phyloP scores from a whole-genome alignment of 2,888 invertebrate species.

The Anticlea derivata region DNA sequence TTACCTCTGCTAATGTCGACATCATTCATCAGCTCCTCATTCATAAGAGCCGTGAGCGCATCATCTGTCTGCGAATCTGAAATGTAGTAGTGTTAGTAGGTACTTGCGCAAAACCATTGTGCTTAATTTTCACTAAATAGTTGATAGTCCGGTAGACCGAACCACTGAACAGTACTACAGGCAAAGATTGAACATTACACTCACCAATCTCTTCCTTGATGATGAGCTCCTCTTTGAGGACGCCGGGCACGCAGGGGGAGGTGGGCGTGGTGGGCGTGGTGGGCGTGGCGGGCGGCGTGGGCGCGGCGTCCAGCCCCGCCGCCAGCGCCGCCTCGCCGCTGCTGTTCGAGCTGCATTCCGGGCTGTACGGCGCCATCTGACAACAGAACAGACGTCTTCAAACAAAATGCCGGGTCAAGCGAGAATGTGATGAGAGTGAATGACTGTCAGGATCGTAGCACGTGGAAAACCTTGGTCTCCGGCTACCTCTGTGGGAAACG shows the following conservation, averaged over 20 bases:
- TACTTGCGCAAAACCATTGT: too few relatives aligned
- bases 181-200: neutral
- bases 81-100: slow-evolving; percentile 15
- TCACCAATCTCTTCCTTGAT: slow-evolving; percentile 57
- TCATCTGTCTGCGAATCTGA: slow-evolving; percentile 70
- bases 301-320: slow-evolving; percentile 52
- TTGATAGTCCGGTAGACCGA: too few relatives aligned
- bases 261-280: slow-evolving; percentile 45
- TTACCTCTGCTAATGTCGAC: slow-evolving; percentile 72
- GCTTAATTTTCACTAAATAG: too few relatives aligned
- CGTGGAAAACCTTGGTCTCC: too few relatives aligned
- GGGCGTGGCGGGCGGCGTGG: slow-evolving; percentile 69
- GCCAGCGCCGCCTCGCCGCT: slow-evolving; percentile 66
- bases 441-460: too few relatives aligned
- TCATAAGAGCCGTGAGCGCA: slow-evolving; percentile 74
- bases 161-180: too few relatives aligned
- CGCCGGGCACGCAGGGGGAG: slow-evolving; percentile 29
- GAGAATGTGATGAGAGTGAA: too few relatives aligned
- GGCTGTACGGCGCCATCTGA: slow-evolving; percentile 84
- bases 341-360: slow-evolving; percentile 83
- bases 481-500: too few relatives aligned
- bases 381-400: neutral
- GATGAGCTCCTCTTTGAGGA: slow-evolving; percentile 55
- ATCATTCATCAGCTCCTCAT: slow-evolving; percentile 73
- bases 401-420: too few relatives aligned